phyloP scores from a whole-genome alignment of 2,888 invertebrate species.

The Pachydiplax longipennis region DNA sequence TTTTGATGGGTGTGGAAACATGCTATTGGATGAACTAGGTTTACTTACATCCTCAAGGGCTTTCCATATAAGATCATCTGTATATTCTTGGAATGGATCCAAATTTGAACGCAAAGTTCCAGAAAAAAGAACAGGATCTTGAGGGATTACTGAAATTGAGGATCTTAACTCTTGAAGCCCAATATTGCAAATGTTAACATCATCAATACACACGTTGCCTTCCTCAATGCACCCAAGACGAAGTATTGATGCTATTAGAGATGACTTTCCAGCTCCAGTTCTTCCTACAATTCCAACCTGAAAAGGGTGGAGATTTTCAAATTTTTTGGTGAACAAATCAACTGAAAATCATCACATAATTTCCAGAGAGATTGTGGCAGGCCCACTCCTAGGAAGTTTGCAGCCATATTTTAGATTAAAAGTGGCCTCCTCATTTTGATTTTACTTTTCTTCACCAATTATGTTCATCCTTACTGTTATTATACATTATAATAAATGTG shows the following conservation, averaged over 20 bases:
- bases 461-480: too few species aligned
- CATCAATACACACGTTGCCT: slow-evolving; percentile 84
- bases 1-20: too few species aligned
- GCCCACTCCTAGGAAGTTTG: too few species aligned
- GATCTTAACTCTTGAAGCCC: slow-evolving; percentile 78
- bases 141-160: slow-evolving; percentile 83
- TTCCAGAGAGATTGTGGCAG: too few species aligned
- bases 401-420: too few species aligned
- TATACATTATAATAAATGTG: too few species aligned
- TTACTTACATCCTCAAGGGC: slow-evolving; percentile 79
- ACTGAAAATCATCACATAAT: too few species aligned
- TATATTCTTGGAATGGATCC: slow-evolving; percentile 85
- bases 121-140: slow-evolving; percentile 85
- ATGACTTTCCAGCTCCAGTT: slow-evolving; percentile 86
- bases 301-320: neutral
- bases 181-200: slow-evolving; percentile 71
- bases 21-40: too few species aligned
- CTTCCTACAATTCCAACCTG: slow-evolving; percentile 83
- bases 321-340: too few species aligned
- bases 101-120: slow-evolving; percentile 88
- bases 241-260: slow-evolving; percentile 79
- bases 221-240: slow-evolving; percentile 74
- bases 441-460: too few species aligned
- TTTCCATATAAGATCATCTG: slow-evolving; percentile 82
- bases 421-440: too few species aligned